A percentile compares a stretch with the other conserved stretches of the same genome.
phyloP scores from a whole-genome alignment of 2,888 invertebrate species.

The Psylliodes chrysocephalus region DNA sequence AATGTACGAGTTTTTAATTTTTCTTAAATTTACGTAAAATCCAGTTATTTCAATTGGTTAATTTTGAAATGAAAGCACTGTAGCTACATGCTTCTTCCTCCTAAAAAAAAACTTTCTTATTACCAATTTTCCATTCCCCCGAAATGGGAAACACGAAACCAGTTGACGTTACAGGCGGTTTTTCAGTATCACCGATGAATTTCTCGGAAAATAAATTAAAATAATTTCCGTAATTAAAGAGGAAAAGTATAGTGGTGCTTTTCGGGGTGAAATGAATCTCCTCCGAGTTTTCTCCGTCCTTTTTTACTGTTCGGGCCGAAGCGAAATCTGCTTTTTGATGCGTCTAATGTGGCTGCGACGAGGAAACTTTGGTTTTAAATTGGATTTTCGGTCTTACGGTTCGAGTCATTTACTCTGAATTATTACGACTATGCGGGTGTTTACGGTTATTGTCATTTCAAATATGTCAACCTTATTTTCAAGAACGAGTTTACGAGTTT shows the following conservation, averaged over 20 bases:
- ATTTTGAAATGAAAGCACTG: too few species aligned
- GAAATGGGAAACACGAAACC: too few species aligned
- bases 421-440: constrained; percentile 1
- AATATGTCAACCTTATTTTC: background rate
- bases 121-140: too few species aligned
- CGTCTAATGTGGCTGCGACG: constrained; percentile 9
- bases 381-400: constrained; percentile 12
- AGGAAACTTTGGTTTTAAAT: constrained; percentile 12
- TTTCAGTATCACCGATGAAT: background rate
- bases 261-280: constrained; percentile 15
- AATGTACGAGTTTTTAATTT: too few species aligned
- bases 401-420: constrained; percentile 8
- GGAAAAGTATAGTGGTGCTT: constrained; percentile 2
- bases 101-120: too few species aligned
- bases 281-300: constrained; percentile 5
- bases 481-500: background rate
- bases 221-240: constrained; percentile 16
- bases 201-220: constrained; percentile 6
- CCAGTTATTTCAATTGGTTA: too few species aligned
- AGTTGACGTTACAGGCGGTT: too few species aligned
- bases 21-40: too few species aligned
- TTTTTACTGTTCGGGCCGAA: background rate
- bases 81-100: too few species aligned
- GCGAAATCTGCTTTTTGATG: constrained; percentile 14
- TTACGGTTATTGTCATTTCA: constrained; percentile 1